Evolutionary conservation across 2,888 invertebrate species (phyloP).

Genomic region (Automeris io): DNA sequence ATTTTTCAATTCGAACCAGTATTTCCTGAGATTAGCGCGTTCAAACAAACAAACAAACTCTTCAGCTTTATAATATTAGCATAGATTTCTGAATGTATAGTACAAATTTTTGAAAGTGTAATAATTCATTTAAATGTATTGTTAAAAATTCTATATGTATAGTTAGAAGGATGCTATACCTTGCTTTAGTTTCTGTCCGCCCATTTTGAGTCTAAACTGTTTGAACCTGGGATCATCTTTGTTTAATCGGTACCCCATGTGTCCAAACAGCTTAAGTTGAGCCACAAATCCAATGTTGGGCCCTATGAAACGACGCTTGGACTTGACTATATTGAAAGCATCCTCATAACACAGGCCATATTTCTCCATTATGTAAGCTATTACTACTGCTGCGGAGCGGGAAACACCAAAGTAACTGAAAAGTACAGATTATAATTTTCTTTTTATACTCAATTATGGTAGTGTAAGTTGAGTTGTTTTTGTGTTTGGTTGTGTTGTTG

Average conservation of each 20-base stretch:
- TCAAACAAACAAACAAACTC: too few relatives aligned
- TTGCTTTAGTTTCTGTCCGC: conserved; percentile 88
- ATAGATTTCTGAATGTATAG: too few relatives aligned
- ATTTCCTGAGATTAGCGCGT: too few relatives aligned
- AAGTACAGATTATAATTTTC: too few relatives aligned
- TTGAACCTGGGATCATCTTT: conserved; percentile 83
- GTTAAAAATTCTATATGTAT: neutral
- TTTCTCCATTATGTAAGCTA: conserved; percentile 93
- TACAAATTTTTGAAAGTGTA: too few relatives aligned
- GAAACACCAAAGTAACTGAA: conserved; percentile 92
- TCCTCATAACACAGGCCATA: conserved; percentile 83
- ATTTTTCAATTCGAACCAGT: too few relatives aligned
- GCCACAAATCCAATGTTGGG: conserved; percentile 90
- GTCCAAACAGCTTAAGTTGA: conserved; percentile 86
- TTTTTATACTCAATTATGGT: too few relatives aligned
- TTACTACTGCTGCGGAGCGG: conserved; percentile 90
- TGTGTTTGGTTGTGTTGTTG: too few relatives aligned
- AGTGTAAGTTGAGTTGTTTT: too few relatives aligned
- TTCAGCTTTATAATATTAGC: too few relatives aligned
- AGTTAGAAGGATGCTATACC: conserved; percentile 43
- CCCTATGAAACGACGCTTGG: conserved; percentile 82
- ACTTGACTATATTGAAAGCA: conserved; percentile 81
- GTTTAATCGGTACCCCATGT: conserved; percentile 86
- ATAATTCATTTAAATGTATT: too few relatives aligned
- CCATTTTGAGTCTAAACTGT: conserved; percentile 85